Evolutionary conservation across 2,797 vertebrate species (phyloP), one percentile per base, ranked within the genome.

Genomic region (Gila robusta): DNA sequence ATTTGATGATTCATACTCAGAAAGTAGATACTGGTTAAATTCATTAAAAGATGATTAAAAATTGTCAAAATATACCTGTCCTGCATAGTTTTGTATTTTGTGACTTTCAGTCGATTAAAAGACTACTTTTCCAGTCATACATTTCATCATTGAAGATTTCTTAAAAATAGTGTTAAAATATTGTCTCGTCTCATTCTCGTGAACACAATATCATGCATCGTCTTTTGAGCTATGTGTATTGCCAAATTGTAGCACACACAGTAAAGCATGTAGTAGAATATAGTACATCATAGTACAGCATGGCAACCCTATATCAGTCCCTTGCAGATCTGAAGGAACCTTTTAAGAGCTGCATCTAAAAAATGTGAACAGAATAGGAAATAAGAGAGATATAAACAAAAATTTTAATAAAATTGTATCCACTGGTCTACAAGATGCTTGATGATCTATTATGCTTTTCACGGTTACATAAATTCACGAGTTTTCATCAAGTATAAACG

Each of bases 401-500:
- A 16, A 0, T 49, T 17, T 49, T 17, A 49, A 49, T 49, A 6
- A 17, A 17, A 49, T 49, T 17, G 47, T 17, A 17, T 49, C 47
- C 16, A 28, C 56, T 10, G n/a, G 28, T 79, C 37, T 41, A 41
- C 14, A 79, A 79, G 56, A 79, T 64, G 16, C 56, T 79, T 49
- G 64, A 28, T 17, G 41, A 23, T 32, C 41, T 67, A 23, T 54
- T 81, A 39, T 81, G 79, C 7, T 81, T 39, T 35, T 47, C 12
- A 39, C 26, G 11, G 67, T 71, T 67, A 52, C 80, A 82, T 19
- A 54, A 54, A 71, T 56, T 56, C 80, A 82, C 23, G 21, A 82
- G 66, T 54, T 70, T 37, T 56, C 80, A 71, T 69, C 64, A 81
- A 37, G 62, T 52, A 69, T 21, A 66, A 79, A 67, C 19, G 26